phyloP scores from a whole-genome alignment of 2,113 vertebrate species.

The Lophochroa leadbeateri region DNA sequence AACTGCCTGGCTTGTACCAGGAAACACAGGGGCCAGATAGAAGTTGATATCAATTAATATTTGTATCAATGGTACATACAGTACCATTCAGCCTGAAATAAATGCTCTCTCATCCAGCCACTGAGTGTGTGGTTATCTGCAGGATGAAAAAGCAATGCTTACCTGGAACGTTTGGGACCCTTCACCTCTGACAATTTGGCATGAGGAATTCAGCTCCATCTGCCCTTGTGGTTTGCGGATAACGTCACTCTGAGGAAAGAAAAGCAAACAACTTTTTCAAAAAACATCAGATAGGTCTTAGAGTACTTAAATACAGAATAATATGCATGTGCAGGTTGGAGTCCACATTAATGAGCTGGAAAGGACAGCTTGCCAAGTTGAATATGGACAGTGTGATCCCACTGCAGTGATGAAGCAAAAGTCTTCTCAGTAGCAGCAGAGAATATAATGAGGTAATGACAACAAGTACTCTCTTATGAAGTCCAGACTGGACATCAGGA shows the following conservation, averaged over 20 bases:
- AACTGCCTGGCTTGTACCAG: not conserved
- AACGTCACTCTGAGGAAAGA: conserved; percentile 81
- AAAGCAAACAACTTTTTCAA: not conserved
- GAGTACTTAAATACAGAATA: not conserved
- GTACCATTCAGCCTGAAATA: not conserved
- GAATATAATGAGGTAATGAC: not conserved
- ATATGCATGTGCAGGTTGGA: not conserved
- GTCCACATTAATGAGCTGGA: not conserved
- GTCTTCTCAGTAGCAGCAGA: not conserved
- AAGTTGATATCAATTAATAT: not conserved
- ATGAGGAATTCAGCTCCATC: conserved; percentile 86
- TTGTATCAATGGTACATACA: not conserved
- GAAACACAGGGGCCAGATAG: not conserved
- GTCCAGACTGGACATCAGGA: not conserved
- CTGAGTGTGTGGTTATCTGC: not conserved
- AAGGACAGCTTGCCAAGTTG: not conserved
- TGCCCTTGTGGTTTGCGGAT: conserved; percentile 89
- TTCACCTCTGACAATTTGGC: conserved; percentile 84
- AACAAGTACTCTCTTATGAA: not conserved
- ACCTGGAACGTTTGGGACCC: conserved; percentile 89
- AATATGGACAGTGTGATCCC: not conserved
- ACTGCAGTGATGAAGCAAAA: not conserved
- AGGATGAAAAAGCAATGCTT: not conserved
- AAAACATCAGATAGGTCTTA: not conserved
- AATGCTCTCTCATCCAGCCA: not conserved